Base-by-base conservation (phyloP, 2,113 vertebrate genomes). In the Chaenogobius annularis region DNA sequence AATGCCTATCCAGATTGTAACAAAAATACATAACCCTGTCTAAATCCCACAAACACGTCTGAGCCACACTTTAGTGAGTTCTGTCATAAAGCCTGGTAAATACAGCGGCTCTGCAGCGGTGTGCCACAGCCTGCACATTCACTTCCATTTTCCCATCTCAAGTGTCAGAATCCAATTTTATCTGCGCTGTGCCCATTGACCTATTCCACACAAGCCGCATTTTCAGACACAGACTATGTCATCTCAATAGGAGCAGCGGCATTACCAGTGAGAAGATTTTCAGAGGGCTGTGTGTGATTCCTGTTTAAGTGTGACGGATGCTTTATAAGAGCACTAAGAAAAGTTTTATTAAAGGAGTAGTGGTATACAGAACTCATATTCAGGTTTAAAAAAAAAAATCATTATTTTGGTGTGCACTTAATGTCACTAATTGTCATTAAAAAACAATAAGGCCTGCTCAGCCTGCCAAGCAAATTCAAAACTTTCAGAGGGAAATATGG, bases 141-240 rank as follows among this genome's bases (percentile, higher is more conserved):
- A 40, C 61, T 63, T 63, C 61, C 61, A 63, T 63, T 63, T 63
- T 63, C 35, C 61, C 61, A 63, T 63, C 61, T 63, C 61, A 63
- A 63, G 61, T 63, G 61, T 63, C 61, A 63, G 61, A 63, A 63
- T 63, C 61, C 61, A 63, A 63, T 63, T 35, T 63, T 63, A 63
- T 63, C 35, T 63, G 35, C 61, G 19, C 61, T 1, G 61, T 63
- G 61, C 35, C 61, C 61, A 63, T 40, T 63, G 61, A 63, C 61
- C 61, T 63, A 63, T 43, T 63, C 61, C 61, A 63, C 61, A 43
- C 35, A 43, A 63, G 35, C 61, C 12, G 61, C 35, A 20, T 63
- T 40, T 63, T 63, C 35, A 63, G 61, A 17, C 61, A 63, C 61
- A 37, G 61, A 63, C 61, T 40, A 43, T 63, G 61, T 63, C 35